phyloP scores from a whole-genome alignment of 1,140 invertebrate genomes.

The Cydia amplana region DNA sequence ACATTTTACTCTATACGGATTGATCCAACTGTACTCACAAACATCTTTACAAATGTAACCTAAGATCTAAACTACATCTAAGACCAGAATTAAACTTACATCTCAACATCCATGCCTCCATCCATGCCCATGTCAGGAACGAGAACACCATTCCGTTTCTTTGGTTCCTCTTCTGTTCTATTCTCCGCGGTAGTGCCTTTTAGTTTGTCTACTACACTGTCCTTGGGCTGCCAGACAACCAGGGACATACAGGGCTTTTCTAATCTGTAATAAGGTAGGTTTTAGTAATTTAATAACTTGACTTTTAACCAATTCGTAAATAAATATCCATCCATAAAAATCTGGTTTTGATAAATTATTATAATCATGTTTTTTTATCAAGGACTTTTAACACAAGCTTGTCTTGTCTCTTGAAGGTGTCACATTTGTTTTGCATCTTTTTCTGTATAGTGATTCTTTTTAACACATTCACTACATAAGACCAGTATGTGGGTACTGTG shows the following conservation, averaged over 20 bases:
- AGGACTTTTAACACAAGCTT: too few species aligned
- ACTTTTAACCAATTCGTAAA: too few species aligned
- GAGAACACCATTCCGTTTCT: conserved; percentile 60
- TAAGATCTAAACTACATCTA: neutral
- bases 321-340: too few species aligned
- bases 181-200: conserved; percentile 56
- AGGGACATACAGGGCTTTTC: conserved; percentile 87
- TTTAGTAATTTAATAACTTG: neutral
- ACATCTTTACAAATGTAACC: neutral
- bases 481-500: too few species aligned
- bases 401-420: too few species aligned
- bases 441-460: too few species aligned
- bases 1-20: neutral
- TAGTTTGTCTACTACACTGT: conserved; percentile 76
- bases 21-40: neutral
- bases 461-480: too few species aligned
- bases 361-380: too few species aligned
- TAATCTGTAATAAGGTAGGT: conserved; percentile 61
- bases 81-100: conserved; percentile 46
- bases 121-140: conserved; percentile 45
- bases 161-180: conserved; percentile 45
- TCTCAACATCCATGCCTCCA: conserved; percentile 63
- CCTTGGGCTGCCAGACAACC: conserved; percentile 87
- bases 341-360: too few species aligned
- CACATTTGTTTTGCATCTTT: too few species aligned